These are phyloP conservation scores for Nemoura dubitans DNA, from an alignment of 2,888 invertebrate species.

Conservation along the genomic window DNA sequence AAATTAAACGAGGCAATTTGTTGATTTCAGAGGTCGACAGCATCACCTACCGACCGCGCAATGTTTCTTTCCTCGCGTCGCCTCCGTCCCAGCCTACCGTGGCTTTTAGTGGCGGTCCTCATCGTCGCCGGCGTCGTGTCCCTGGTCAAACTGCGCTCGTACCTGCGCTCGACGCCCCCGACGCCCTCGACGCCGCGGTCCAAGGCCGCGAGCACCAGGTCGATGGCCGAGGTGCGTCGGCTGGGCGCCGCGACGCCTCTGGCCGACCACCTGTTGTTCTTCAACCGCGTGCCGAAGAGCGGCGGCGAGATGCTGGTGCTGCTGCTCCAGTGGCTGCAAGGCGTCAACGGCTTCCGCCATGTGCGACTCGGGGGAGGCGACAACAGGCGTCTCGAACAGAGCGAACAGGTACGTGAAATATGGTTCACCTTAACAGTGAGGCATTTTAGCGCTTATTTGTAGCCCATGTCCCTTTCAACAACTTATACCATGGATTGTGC, in stretches of 20 bases:
- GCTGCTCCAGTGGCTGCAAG: conserved; percentile 67
- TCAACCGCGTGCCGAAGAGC: conserved; percentile 69
- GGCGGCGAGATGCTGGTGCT: conserved; percentile 69
- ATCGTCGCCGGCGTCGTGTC: conserved; percentile 3
- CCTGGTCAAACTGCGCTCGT: conserved; percentile 19
- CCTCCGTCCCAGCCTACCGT: neutral
- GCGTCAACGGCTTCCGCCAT: conserved; percentile 68
- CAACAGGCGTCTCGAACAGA: conserved; percentile 55
- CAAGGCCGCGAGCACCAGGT: conserved; percentile 42
- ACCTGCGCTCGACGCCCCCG: neutral
- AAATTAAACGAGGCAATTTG: too few species aligned
- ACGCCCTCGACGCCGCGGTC: neutral
- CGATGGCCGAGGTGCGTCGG: conserved; percentile 44
- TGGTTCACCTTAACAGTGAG: too few species aligned
- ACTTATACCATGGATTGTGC: too few species aligned
- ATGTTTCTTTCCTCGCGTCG: neutral
- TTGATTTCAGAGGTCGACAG: too few species aligned
- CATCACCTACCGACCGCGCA: neutral
- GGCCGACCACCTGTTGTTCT: conserved; percentile 65
- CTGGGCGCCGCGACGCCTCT: conserved; percentile 51
- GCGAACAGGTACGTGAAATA: conserved; percentile 44
- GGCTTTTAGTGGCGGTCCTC: conserved; percentile 8
- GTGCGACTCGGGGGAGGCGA: conserved; percentile 61
- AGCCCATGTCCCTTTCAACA: too few species aligned
- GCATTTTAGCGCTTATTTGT: too few species aligned